phyloP scores from a whole-genome alignment of 2,888 invertebrate species.

The Beris morrisii region DNA sequence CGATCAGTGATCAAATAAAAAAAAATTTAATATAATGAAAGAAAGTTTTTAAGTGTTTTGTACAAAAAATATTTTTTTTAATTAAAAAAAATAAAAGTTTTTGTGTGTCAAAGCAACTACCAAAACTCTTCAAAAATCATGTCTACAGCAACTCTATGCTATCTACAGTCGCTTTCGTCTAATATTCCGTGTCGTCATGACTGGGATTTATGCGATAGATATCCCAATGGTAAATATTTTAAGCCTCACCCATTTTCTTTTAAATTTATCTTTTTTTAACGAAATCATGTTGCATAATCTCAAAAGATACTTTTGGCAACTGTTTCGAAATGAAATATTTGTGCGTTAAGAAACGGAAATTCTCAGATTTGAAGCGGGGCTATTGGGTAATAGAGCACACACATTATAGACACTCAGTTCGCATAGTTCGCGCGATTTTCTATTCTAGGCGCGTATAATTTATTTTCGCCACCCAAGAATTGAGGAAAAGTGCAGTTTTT shows the following conservation, averaged over 20 bases:
- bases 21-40: constrained; percentile 10
- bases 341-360: no score
- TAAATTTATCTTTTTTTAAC: background rate
- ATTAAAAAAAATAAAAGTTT: background rate
- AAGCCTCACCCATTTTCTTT: background rate
- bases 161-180: constrained; percentile 40
- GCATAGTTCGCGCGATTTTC: no score
- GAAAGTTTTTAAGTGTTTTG: constrained; percentile 5
- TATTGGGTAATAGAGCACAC: no score
- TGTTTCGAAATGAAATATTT: no score
- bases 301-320: background rate
- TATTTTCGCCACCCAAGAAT: no score
- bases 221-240: constrained; percentile 23
- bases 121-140: constrained; percentile 32
- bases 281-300: constrained; percentile 17
- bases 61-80: constrained; percentile 13
- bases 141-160: constrained; percentile 43
- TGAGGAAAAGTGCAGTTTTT: no score
- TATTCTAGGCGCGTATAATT: no score
- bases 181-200: constrained; percentile 33
- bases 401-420: no score
- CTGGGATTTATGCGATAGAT: constrained; percentile 31
- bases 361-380: no score
- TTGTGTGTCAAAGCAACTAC: no score
- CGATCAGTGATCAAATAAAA: no score